Percentiles rank a stretch among this genome's conserved stretches.
Evolutionary conservation across 2,113 vertebrate genomes (phyloP).

Genomic region (Alces alces): DNA sequence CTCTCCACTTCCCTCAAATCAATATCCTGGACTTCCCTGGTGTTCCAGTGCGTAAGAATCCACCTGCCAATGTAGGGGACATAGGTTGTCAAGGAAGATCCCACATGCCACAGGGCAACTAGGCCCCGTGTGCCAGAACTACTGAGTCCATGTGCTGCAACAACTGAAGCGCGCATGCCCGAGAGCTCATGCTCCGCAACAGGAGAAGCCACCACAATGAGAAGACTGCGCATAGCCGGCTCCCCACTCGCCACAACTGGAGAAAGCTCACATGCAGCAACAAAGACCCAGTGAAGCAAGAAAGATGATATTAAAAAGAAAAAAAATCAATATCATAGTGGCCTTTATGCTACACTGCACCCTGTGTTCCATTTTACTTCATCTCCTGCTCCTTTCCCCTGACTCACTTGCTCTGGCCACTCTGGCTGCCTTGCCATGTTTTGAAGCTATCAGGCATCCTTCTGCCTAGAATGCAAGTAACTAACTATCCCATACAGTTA

Average conservation of each 20-base stretch:
- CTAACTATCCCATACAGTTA: not conserved
- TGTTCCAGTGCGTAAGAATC: not conserved
- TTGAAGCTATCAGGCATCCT: not conserved
- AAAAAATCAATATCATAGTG: not conserved
- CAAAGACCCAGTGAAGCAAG: not conserved
- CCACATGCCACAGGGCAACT: not conserved
- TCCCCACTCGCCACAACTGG: not conserved
- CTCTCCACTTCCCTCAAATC: not conserved
- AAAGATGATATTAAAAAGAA: not conserved
- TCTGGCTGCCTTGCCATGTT: not conserved
- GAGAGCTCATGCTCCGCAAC: not conserved
- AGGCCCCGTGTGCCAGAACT: not conserved
- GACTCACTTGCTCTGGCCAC: not conserved
- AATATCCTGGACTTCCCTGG: not conserved
- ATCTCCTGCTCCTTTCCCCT: not conserved
- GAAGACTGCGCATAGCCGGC: not conserved
- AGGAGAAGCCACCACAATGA: not conserved
- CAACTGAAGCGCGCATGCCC: rapidly evolving
- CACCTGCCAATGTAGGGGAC: not conserved
- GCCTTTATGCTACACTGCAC: not conserved
- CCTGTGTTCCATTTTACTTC: not conserved
- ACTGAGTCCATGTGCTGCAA: not conserved
- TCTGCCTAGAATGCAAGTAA: not conserved
- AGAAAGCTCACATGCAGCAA: not conserved
- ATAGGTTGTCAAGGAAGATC: not conserved